Evolutionary conservation across 2,888 invertebrate species (phyloP).

Genomic region (Caenorhabditis sp.): DNA sequence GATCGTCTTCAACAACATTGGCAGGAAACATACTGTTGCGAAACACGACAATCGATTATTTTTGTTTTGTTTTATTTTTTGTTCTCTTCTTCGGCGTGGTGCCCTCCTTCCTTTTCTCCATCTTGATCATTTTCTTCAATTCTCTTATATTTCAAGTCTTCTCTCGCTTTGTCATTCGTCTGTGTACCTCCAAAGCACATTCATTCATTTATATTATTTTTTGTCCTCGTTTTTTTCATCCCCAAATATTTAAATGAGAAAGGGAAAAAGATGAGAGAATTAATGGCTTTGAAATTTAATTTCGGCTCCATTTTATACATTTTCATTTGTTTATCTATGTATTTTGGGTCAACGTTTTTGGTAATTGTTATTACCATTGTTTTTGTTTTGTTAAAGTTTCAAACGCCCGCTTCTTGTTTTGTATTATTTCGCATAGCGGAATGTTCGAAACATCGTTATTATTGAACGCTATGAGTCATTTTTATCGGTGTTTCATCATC

Average conservation of each 20-base stretch:
- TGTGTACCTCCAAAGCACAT: background rate
- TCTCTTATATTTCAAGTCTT: slow-evolving; percentile 4
- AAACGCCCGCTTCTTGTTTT: background rate
- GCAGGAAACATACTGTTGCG: background rate
- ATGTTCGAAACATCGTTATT: background rate
- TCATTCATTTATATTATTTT: slow-evolving; percentile 4
- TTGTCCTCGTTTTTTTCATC: slow-evolving; percentile 4
- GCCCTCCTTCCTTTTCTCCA: slow-evolving; percentile 2
- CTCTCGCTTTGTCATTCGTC: slow-evolving; percentile 7
- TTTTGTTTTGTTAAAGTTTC: background rate
- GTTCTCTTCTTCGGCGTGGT: slow-evolving; percentile 6
- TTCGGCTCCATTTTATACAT: background rate
- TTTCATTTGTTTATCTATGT: no score
- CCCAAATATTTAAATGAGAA: slow-evolving; percentile 13
- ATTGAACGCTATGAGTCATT: background rate
- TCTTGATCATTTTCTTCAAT: slow-evolving; percentile 9
- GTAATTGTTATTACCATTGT: background rate
- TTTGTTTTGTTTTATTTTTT: slow-evolving; percentile 23
- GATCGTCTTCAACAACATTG: no score
- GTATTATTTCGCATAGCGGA: no score
- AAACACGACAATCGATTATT: slow-evolving; percentile 5
- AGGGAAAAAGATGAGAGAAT: background rate
- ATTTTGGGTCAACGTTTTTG: background rate
- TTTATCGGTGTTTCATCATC: background rate
- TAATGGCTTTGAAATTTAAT: background rate